Evolutionary conservation across 2,888 invertebrate species (phyloP).

Genomic region (Pterobdella sp.): DNA sequence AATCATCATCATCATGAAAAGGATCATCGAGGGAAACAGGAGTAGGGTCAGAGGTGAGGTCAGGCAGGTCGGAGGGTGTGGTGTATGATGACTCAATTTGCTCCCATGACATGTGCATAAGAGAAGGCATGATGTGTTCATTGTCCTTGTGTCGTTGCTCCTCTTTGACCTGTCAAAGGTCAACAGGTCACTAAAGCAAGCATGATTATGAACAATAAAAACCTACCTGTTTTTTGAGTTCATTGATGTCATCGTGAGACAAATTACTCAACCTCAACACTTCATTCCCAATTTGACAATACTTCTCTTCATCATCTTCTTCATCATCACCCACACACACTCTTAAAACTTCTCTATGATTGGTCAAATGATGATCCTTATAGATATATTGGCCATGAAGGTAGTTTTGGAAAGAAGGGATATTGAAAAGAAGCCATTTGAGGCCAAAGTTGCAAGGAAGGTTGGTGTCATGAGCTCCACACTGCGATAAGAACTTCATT

Average conservation of each 20-base stretch:
- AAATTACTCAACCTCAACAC: slow-evolving; percentile 17
- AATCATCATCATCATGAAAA: not conserved
- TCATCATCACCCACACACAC: not conserved
- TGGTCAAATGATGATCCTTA: not conserved
- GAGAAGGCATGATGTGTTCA: slow-evolving; percentile 34
- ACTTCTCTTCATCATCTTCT: slow-evolving; percentile 8
- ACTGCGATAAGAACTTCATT: not conserved
- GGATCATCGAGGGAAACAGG: not conserved
- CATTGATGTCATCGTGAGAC: slow-evolving; percentile 12
- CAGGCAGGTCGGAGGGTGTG: too few species aligned
- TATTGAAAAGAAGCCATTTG: not conserved
- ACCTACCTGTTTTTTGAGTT: slow-evolving; percentile 18
- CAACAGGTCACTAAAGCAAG: not conserved
- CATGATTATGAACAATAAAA: not conserved
- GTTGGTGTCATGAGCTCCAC: not conserved
- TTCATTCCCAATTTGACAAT: slow-evolving; percentile 18
- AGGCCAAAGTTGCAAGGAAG: too few species aligned
- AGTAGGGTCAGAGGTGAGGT: not conserved
- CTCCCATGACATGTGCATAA: slow-evolving; percentile 30
- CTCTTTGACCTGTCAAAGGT: slow-evolving; percentile 37
- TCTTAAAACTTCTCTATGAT: not conserved
- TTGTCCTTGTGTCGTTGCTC: slow-evolving; percentile 38
- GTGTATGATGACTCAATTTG: slow-evolving; percentile 32
- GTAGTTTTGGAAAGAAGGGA: slow-evolving; percentile 1
- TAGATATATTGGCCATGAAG: not conserved